Evolutionary conservation across 2,797 vertebrate genomes (phyloP).

Genomic region (Cossypha caffra): DNA sequence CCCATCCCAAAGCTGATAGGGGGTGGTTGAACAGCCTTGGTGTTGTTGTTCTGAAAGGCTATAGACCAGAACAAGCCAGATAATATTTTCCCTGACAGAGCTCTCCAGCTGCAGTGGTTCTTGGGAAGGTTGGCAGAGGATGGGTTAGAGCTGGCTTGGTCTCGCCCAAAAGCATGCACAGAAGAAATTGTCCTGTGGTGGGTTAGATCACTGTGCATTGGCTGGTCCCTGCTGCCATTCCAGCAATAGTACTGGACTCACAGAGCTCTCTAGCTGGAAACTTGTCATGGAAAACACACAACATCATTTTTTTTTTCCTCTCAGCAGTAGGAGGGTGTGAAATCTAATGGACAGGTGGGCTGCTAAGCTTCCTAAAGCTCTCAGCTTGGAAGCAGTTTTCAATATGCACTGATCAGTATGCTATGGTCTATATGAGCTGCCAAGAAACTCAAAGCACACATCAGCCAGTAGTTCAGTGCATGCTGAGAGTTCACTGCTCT

Average conservation of each 20-base stretch:
- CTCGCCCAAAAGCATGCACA: neutral
- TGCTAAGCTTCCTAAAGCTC: neutral
- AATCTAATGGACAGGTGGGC: neutral
- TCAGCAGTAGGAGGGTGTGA: neutral
- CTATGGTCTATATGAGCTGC: neutral
- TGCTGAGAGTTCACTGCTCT: neutral
- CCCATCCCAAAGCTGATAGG: neutral
- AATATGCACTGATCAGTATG: fast-evolving
- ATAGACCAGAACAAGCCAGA: neutral
- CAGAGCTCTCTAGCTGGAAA: neutral
- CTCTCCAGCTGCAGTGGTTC: neutral
- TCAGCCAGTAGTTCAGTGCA: neutral
- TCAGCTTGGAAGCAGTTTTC: neutral
- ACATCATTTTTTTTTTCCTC: neutral
- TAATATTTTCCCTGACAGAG: neutral
- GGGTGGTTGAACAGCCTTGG: neutral
- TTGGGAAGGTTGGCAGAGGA: neutral
- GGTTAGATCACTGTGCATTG: neutral
- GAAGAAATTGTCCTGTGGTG: neutral
- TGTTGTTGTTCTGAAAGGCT: neutral
- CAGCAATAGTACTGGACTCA: neutral
- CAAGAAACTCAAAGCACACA: neutral
- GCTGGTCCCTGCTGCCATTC: neutral
- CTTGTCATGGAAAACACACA: neutral
- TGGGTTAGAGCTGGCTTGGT: neutral